Evolutionary conservation across 2,797 vertebrate genomes (phyloP), one percentile per base, ranked within the genome.

Genomic region (Vultur gryphus): DNA sequence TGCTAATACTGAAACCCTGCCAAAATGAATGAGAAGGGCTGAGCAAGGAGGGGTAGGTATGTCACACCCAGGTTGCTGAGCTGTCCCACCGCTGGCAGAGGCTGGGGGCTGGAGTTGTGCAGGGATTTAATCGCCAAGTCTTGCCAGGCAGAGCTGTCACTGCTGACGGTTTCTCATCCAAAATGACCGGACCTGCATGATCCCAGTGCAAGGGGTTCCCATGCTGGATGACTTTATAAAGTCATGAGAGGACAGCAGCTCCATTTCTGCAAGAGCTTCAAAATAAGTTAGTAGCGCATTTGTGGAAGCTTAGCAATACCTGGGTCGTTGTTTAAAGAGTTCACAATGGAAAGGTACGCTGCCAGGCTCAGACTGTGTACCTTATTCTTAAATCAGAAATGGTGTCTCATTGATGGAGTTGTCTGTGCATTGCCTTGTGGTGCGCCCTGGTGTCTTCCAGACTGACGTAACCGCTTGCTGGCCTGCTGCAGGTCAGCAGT

Each of bases 221-320:
- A 2, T 11, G 33, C 20, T 72, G 41, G 21, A 13, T 81, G 59
- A 52, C 49, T 83, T 72, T 26, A 39, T 48, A 15, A 62, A 94
- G 35, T 51, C 16, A 11, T 7, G 26, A 28, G 55, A 84, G 13
- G 25, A 66, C 51, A 59, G 44, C 24, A 70, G 43, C 16, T 62
- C 28, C 0, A 4, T 46, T 85, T 83, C 64, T 80, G 35, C 20
- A 69, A 52, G 14, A 65, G 33, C 48, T 82, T 65, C 55, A 28
- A 33, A 72, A n/a, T 3, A 57, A 80, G 43, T 39, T 28, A 65
- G 16, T 1, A 5, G 28, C 0, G 0, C 2, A 2, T 43, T 37
- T 65, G 21, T 44, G 25, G 41, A 70, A 54, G 75, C 14, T 76
- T 59, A 66, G 51, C 35, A 35, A 39, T 26, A n/a, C 33, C 33